Base-by-base conservation (phyloP, 2,113 vertebrate species). In the Corythoichthys intestinalis region DNA sequence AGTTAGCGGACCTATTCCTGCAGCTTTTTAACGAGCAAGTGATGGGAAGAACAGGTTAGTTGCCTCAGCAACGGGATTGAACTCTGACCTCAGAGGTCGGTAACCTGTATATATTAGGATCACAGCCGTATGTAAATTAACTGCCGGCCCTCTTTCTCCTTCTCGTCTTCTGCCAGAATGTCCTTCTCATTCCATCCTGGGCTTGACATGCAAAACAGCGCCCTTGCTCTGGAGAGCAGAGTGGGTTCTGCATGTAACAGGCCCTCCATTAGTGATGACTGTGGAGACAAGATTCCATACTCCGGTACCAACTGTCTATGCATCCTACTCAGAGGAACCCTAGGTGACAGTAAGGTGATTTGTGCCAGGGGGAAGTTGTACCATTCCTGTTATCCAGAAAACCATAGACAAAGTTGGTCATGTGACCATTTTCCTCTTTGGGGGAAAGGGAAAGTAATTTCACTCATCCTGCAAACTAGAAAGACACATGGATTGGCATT, bases 81-180 rank as follows among this genome's bases (percentile, higher is more conserved):
- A 86, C 87, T 87, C 76, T 39, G 76, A 91, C 89, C 86, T 77
- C 15, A 54, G 73, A 86, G 88, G 88, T 90, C 89, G 86, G 73
- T 73, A 83, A 88, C 88, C 91, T 88, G 90, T 91, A 91, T 91
- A 91, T 86, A 91, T 91, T 90, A 90, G 90, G 88, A 87, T 89
- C 88, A 90, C 86, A 82, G 79, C 74, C 75, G 61, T 88, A 92
- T 91, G 87, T 83, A 91, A 90, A 92, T 91, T 58, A 12, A 0
- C 69, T 34, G 44, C 60, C 7, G 68, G 64, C 80, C 78, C 80
- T 77, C 69, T 77, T 65, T 73, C 75, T 71, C 63, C 76, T 74
- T 83, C 76, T 79, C 82, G 76, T 81, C 76, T 77, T 82, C 76
- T 87, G 81, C 79, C 79, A 82, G 73, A 80, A 78, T 82, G 85